Evolutionary conservation across 1,140 invertebrate species (phyloP).

Genomic region (Reticulitermes speratus): DNA sequence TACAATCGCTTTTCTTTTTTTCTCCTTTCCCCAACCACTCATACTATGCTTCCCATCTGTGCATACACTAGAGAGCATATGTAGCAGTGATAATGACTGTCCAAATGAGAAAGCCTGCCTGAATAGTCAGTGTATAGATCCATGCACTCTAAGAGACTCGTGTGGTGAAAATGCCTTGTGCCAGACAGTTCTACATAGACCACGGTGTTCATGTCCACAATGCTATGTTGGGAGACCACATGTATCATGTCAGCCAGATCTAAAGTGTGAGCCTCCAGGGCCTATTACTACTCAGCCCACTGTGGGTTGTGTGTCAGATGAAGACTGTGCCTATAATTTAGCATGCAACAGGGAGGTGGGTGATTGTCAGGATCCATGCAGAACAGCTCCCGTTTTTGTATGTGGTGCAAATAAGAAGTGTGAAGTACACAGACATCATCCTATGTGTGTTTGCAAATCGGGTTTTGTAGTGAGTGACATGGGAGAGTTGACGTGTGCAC

Average conservation of each 20-base stretch:
- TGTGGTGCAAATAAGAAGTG: constrained; percentile 82
- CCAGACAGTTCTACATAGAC: constrained; percentile 75
- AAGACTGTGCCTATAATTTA: constrained; percentile 43
- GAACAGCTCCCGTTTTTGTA: constrained; percentile 52
- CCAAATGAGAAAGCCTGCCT: constrained; percentile 87
- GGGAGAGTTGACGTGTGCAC: constrained; percentile 80
- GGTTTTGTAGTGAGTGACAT: constrained; percentile 82
- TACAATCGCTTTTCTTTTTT: constrained; percentile 66
- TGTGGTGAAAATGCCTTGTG: constrained; percentile 89
- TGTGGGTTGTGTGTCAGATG: constrained; percentile 29
- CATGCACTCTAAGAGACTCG: constrained; percentile 80
- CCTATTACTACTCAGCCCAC: constrained; percentile 31
- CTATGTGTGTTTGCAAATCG: constrained; percentile 84
- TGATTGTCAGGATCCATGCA: constrained; percentile 78
- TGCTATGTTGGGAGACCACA: constrained; percentile 81
- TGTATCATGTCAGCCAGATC: constrained; percentile 71
- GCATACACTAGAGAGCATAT: constrained; percentile 75
- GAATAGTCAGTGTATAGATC: constrained; percentile 82
- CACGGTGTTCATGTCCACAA: constrained; percentile 81
- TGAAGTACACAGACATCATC: constrained; percentile 79
- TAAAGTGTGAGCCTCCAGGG: constrained; percentile 60
- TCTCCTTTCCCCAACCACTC: constrained; percentile 42
- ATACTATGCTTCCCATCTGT: constrained; percentile 30
- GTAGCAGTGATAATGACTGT: constrained; percentile 86
- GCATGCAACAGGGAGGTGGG: constrained; percentile 66